A percentile compares a stretch with the other conserved stretches of the same genome.
Evolutionary conservation across 2,888 invertebrate genomes (phyloP).

Genomic region (Drosophila phalerata): DNA sequence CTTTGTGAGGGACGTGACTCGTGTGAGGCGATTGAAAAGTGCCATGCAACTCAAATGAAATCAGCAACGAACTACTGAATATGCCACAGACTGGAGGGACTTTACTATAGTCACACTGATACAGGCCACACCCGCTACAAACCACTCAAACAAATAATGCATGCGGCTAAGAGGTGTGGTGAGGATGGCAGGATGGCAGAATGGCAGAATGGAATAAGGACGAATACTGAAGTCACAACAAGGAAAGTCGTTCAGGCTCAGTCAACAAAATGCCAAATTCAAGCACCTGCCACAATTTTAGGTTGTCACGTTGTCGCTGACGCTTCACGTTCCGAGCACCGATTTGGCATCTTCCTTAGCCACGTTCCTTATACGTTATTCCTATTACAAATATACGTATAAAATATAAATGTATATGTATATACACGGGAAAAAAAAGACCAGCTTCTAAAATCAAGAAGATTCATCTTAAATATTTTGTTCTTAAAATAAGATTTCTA

Average conservation of each 20-base stretch:
- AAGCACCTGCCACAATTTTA: slow-evolving; percentile 77
- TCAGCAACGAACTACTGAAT: slow-evolving; percentile 40
- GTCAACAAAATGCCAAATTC: slow-evolving; percentile 79
- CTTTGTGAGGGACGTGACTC: slow-evolving; percentile 44
- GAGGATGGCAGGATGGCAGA: not conserved
- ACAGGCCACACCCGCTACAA: slow-evolving; percentile 28
- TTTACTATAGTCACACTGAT: slow-evolving; percentile 3
- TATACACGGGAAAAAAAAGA: too few species aligned
- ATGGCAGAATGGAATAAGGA: too few species aligned
- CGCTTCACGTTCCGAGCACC: slow-evolving; percentile 29
- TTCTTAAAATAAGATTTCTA: too few species aligned
- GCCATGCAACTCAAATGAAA: slow-evolving; percentile 56
- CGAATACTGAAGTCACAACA: slow-evolving; percentile 40
- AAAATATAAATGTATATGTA: slow-evolving; percentile 3
- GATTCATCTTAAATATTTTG: too few species aligned
- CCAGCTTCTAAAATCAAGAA: too few species aligned
- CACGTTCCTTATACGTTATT: slow-evolving; percentile 19
- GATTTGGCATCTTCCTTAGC: slow-evolving; percentile 28
- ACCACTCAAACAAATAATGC: slow-evolving; percentile 72
- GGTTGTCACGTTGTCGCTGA: slow-evolving; percentile 71
- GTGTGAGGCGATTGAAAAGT: slow-evolving; percentile 52
- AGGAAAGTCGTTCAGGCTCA: slow-evolving; percentile 75
- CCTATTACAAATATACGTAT: slow-evolving; percentile 10
- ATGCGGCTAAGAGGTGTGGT: slow-evolving; percentile 42
- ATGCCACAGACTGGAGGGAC: slow-evolving; percentile 11